Evolutionary conservation across 2,113 vertebrate species (phyloP), one percentile per base, ranked within the genome.

Genomic region (Plecotus auritus): DNA sequence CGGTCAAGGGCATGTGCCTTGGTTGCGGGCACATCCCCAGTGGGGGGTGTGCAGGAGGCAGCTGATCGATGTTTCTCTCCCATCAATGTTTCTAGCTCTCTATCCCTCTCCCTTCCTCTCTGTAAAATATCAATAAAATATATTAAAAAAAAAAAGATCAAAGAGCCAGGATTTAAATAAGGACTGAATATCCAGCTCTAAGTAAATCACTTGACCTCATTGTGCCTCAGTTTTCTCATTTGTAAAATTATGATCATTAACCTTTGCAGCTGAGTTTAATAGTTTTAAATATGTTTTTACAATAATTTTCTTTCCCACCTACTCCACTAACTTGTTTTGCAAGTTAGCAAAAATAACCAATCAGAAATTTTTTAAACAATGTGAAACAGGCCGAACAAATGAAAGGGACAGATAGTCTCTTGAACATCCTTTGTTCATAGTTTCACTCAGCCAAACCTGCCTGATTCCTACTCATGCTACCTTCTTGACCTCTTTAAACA

Each of bases 191-290:
- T 7, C 14, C 30, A 88, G 16, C 7, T 85, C 78, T 76, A 30
- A 22, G n/a, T 85, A 94, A 86, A 82, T 64, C 59, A 85, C 49
- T 81, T 89, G 67, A 89, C 72, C 35, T 85, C 40, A 69, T 37
- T 95, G 73, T 85, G 54, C 78, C 88, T 91, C 59, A 56, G 32
- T 85, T 85, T 93, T 51, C 54, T 92, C 40, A 42, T 92, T 93
- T 90, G 23, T 77, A 90, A 86, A 97, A 89, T 40, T 73, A 74
- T 77, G 76, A 47, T 69, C 56, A 54, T 88, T 96, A 87, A 81
- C n/a, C 40, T 96, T 74, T 83, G 23, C 30, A 66, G 28, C 22
- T 90, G 64, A 78, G 23, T 59, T 90, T 78, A 70, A 70, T 23
- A 73, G 61, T 86, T 95, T 89, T 89, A 74, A 83, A 76, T 77